Base-by-base conservation (phyloP, 2,888 invertebrate species). In the Habrosyne pyritoides region DNA sequence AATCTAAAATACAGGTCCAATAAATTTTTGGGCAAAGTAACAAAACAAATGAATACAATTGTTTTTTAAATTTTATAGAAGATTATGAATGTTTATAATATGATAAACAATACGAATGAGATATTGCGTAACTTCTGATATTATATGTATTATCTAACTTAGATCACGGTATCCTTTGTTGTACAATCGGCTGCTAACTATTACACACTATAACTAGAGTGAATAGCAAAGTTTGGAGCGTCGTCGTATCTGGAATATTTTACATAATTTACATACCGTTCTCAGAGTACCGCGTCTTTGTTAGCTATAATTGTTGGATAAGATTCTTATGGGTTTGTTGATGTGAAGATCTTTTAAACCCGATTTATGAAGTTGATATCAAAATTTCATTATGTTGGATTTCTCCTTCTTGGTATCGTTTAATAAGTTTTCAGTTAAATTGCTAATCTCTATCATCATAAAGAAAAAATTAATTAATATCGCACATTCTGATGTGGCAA, bases 161-260 rank as follows among this genome's bases (percentile, higher is more conserved):
- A 28, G 18, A 28, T 30, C 28, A 18, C 3, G 2, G 28, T 14
- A 14, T 21, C 50, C 50, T 21, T 50, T 50, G 50, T 50, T 50
- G 26, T 12, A 28, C 50, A 50, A 50, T 21, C 22, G 21, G 47
- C 21, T 21, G 21, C 12, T 47, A 47, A 47, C 47, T 21, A 47
- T 8, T 5, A 24, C 24, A 24, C 24, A 24, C 24, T 24, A 3
- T n/a, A n/a, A n/a, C n/a, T 33, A 33, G 70, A 65, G 63, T 67
- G 67, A 67, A 67, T 64, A 60, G 53, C 59, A 57, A 75, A 76
- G 67, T 76, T 68, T 68, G 53, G 55, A 67, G 66, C 59, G 53
- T 60, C 60, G 2, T 63, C 67, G 63, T 71, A 71, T 69, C 61
- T 64, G 64, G 64, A 79, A 75, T 75, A 71, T 69, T 73, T 65